Percentiles rank a stretch among this genome's conserved stretches.
Conservation (phyloP, 2,113 vertebrate genomes). For the Eubucco bourcierii region DNA sequence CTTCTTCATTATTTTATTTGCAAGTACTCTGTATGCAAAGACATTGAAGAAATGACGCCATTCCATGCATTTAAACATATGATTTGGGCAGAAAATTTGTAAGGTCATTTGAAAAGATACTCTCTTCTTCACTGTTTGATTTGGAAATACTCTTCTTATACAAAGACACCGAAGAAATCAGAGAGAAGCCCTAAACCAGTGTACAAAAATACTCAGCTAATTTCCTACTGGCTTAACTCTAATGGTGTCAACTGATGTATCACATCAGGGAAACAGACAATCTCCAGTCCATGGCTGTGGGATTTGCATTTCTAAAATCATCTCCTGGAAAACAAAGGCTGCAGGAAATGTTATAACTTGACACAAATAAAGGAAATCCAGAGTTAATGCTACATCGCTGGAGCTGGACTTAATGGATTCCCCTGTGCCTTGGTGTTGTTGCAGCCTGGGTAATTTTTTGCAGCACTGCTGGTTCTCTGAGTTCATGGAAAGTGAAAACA, state of each 20-base stretch:
- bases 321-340: background rate
- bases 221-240: background rate
- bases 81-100: background rate
- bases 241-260: background rate
- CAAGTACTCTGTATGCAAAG: background rate
- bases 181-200: background rate
- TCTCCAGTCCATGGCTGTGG: background rate
- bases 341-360: background rate
- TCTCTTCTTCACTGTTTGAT: background rate
- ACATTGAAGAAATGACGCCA: background rate
- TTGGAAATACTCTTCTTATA: background rate
- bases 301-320: background rate
- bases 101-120: background rate
- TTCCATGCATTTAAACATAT: background rate
- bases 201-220: background rate
- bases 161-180: background rate
- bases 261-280: background rate
- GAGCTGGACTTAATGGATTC: background rate
- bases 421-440: background rate
- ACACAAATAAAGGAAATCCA: background rate
- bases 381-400: background rate
- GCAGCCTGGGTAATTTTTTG: background rate
- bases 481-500: conserved; percentile 4
- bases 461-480: background rate
- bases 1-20: background rate